phyloP scores from a whole-genome alignment of 1,140 invertebrate species.

The Orius laevigatus region DNA sequence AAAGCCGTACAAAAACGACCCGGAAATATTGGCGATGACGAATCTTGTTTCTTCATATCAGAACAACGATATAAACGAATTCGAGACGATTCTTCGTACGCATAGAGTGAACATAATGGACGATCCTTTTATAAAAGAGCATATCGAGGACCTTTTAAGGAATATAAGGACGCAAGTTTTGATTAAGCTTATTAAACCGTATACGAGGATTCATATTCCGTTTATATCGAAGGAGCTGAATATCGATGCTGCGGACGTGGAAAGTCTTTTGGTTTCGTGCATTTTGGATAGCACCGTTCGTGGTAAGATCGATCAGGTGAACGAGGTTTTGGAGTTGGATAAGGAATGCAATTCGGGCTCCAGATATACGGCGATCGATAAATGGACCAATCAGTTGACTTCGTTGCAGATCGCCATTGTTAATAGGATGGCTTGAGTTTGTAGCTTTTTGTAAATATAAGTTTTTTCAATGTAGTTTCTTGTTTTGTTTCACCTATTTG shows the following conservation, averaged over 20 bases:
- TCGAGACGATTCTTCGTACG: constrained; percentile 89
- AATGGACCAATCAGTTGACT: constrained; percentile 85
- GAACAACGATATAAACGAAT: constrained; percentile 97
- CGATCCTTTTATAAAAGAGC: constrained; percentile 97
- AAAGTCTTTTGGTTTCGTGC: constrained; percentile 94
- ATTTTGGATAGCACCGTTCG: constrained; percentile 96
- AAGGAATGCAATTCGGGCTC: constrained; percentile 65
- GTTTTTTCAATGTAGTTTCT: no score
- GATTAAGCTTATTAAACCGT: constrained; percentile 94
- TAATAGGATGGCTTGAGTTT: constrained; percentile 55
- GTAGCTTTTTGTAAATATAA: background rate
- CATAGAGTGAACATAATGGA: constrained; percentile 97
- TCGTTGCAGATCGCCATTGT: constrained; percentile 77
- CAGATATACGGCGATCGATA: constrained; percentile 83
- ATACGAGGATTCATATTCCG: constrained; percentile 94
- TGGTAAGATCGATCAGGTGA: constrained; percentile 84
- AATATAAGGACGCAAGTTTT: constrained; percentile 96
- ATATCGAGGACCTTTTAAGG: constrained; percentile 89
- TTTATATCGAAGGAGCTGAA: constrained; percentile 97
- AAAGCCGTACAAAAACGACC: constrained; percentile 98
- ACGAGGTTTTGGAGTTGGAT: constrained; percentile 72
- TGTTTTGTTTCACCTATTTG: no score
- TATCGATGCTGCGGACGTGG: constrained; percentile 90
- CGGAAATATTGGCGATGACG: constrained; percentile 98
- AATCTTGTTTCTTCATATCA: constrained; percentile 97